Evolutionary conservation across 2,888 invertebrate species (phyloP).

Genomic region (Amphipoea lucens): DNA sequence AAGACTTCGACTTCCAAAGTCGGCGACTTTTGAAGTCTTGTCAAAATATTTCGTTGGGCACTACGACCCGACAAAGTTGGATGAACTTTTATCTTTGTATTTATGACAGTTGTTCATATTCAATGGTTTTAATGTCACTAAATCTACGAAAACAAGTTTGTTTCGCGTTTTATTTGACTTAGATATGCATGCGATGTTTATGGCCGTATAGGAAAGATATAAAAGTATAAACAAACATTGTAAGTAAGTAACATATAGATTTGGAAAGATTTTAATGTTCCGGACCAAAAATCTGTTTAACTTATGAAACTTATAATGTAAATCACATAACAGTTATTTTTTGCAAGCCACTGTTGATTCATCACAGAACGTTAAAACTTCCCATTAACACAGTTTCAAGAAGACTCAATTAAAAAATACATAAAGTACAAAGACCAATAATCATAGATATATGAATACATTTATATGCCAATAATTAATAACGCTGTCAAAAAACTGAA

Average conservation of each 20-base stretch:
- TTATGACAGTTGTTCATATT: slow-evolving; percentile 62
- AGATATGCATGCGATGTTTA: slow-evolving; percentile 56
- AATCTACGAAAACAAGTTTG: slow-evolving; percentile 50
- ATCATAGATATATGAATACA: no score
- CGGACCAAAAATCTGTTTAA: background rate
- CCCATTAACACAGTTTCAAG: background rate
- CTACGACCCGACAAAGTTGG: slow-evolving; percentile 45
- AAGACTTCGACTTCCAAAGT: slow-evolving; percentile 51
- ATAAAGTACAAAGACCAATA: background rate
- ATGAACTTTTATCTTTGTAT: slow-evolving; percentile 59
- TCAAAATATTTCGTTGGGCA: slow-evolving; percentile 53
- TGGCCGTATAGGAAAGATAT: slow-evolving; percentile 23
- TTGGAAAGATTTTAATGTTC: background rate
- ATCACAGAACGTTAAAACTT: background rate
- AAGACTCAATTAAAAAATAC: background rate
- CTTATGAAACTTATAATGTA: background rate
- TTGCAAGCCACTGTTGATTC: no score
- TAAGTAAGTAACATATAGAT: slow-evolving; percentile 39
- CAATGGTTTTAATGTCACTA: slow-evolving; percentile 60
- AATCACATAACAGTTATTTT: no score
- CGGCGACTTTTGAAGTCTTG: slow-evolving; percentile 52
- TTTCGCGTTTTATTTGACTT: slow-evolving; percentile 61
- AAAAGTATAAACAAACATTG: slow-evolving; percentile 47
- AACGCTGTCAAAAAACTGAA: background rate
- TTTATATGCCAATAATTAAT: background rate